Conservation (phyloP, 2,113 vertebrate species). For the Nibea coibor region DNA sequence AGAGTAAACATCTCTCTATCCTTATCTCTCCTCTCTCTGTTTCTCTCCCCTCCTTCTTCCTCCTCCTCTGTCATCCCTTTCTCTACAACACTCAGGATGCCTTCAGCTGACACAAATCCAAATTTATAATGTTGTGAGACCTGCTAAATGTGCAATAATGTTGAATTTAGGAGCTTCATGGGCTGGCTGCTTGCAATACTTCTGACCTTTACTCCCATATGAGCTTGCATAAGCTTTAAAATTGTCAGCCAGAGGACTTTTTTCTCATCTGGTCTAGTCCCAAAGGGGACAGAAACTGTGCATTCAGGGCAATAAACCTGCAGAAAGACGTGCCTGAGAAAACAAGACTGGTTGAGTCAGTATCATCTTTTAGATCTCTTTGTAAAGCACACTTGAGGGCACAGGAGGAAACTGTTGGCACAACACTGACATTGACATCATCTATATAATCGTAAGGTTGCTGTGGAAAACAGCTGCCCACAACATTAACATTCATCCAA, state of each 20-base stretch:
- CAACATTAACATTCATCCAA: background rate
- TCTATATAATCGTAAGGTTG: too few relatives aligned
- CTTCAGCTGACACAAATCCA: constrained; percentile 27
- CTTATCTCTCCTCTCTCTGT: background rate
- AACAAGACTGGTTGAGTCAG: background rate
- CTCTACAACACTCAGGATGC: constrained; percentile 4
- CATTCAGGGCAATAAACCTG: background rate
- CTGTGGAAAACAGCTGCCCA: background rate
- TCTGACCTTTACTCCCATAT: background rate
- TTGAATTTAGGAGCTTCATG: background rate
- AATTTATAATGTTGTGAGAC: background rate
- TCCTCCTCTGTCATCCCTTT: background rate
- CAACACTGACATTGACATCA: background rate
- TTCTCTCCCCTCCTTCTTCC: background rate
- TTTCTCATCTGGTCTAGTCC: background rate
- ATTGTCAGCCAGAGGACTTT: background rate
- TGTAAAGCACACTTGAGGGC: background rate
- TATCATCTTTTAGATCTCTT: background rate
- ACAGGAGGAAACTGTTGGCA: background rate
- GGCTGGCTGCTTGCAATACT: background rate
- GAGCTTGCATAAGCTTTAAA: background rate
- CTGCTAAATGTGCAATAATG: background rate
- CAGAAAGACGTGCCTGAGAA: background rate
- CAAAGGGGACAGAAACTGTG: background rate
- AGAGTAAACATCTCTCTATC: constrained; percentile 34